Evolutionary conservation across 1,140 invertebrate genomes (phyloP).

Genomic region (Telenomus remus): DNA sequence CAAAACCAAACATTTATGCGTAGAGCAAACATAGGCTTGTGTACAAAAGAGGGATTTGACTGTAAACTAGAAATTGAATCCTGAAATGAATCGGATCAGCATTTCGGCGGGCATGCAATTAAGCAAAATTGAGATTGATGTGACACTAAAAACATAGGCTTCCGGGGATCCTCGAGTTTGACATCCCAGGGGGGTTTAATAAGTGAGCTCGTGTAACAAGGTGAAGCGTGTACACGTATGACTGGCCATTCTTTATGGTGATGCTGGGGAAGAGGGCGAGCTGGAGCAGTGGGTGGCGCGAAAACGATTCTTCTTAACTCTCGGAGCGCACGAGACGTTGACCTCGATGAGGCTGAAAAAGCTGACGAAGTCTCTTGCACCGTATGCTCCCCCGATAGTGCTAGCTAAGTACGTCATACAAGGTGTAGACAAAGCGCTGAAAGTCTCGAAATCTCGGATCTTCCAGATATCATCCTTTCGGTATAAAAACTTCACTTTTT

Average conservation of each 20-base stretch:
- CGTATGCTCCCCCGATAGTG: slow-evolving; percentile 38
- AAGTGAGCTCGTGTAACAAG: slow-evolving; percentile 19
- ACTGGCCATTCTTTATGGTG: slow-evolving; percentile 47
- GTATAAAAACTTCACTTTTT: too few relatives aligned
- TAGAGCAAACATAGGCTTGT: background rate
- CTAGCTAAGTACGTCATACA: slow-evolving; percentile 47
- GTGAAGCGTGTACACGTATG: slow-evolving; percentile 36
- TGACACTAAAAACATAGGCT: slow-evolving; percentile 16
- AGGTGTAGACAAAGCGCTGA: slow-evolving; percentile 49
- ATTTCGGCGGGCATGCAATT: background rate
- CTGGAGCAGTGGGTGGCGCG: slow-evolving; percentile 19
- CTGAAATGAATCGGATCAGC: slow-evolving; percentile 7
- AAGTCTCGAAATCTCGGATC: slow-evolving; percentile 45
- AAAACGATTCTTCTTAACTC: slow-evolving; percentile 54
- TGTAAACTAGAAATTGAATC: slow-evolving; percentile 4
- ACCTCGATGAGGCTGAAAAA: slow-evolving; percentile 63
- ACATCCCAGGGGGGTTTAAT: slow-evolving; percentile 49
- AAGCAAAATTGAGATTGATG: slow-evolving; percentile 23
- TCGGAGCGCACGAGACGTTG: slow-evolving; percentile 45
- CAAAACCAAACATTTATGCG: too few relatives aligned
- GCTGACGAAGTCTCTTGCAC: slow-evolving; percentile 59
- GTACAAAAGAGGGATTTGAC: background rate
- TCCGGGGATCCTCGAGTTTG: slow-evolving; percentile 8
- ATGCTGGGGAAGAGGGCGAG: slow-evolving; percentile 31
- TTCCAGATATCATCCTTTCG: slow-evolving; percentile 21